These are phyloP conservation scores for Pseudococcus longispinus DNA, from an alignment of 2,888 invertebrate species.

Conservation along the genomic window DNA sequence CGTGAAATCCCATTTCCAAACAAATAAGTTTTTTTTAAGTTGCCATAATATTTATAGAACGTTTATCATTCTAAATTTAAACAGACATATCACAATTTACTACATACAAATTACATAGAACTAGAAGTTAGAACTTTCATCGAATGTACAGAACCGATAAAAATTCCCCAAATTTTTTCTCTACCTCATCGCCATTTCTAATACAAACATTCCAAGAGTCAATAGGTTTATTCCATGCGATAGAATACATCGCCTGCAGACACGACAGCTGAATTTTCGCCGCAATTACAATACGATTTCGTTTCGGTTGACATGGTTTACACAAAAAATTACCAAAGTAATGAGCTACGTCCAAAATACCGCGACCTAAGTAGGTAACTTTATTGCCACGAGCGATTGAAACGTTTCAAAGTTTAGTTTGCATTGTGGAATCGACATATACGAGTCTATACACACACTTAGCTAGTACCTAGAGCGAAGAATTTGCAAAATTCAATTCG, in stretches of 20 bases:
- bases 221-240: neutral
- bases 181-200: neutral
- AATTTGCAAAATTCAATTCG: conserved; percentile 10
- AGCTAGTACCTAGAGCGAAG: neutral
- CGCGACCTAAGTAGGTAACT: neutral
- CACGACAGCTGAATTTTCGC: neutral
- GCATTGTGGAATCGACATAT: conserved; percentile 12
- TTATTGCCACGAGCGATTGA: neutral
- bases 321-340: conserved; percentile 29
- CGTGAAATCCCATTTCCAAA: too few species aligned
- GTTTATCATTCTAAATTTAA: too few species aligned
- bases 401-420: conserved; percentile 17
- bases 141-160: too few species aligned
- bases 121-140: too few species aligned
- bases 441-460: neutral
- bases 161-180: too few species aligned
- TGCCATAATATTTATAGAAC: too few species aligned
- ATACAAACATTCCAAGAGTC: neutral
- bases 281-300: conserved; percentile 14
- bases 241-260: conserved; percentile 3
- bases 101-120: too few species aligned
- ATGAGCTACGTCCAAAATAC: conserved; percentile 1
- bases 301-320: neutral
- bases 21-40: too few species aligned
- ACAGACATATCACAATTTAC: too few species aligned